These are phyloP conservation scores for Fulica atra DNA, from an alignment of 2,113 vertebrate species.

Conservation along the genomic window DNA sequence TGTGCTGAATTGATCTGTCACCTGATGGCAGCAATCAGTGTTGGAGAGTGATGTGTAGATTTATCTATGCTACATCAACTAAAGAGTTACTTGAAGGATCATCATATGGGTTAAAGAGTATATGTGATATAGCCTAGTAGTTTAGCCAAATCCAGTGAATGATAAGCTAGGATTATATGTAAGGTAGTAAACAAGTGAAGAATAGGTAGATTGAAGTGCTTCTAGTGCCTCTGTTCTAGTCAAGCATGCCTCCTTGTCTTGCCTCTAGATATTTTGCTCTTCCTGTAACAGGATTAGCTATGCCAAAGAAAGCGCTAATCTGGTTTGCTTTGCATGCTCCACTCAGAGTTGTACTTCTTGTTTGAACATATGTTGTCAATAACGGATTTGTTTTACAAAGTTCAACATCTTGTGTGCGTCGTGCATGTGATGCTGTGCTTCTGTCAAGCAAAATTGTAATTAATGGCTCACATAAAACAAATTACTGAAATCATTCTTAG, in stretches of 20 bases:
- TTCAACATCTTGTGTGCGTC: neutral
- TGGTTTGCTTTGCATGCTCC: neutral
- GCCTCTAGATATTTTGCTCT: neutral
- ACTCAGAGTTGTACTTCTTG: neutral
- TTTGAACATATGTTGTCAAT: neutral
- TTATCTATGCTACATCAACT: neutral
- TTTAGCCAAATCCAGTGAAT: neutral
- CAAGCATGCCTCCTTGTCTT: neutral
- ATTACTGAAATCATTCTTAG: neutral
- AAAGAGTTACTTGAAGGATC: neutral
- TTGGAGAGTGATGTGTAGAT: neutral
- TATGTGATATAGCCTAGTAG: neutral
- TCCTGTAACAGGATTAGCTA: neutral
- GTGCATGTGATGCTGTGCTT: neutral
- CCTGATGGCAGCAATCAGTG: neutral
- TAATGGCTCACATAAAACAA: neutral
- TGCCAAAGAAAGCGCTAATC: neutral
- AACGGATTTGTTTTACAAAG: slow-evolving; percentile 19
- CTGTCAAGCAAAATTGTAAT: neutral
- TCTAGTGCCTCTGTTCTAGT: neutral
- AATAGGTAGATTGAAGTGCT: neutral
- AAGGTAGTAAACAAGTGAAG: neutral
- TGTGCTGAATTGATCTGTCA: neutral
- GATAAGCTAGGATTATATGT: neutral
- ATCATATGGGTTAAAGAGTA: neutral